Evolutionary conservation across 2,113 vertebrate genomes (phyloP).

Genomic region (Xenopus laevis): DNA sequence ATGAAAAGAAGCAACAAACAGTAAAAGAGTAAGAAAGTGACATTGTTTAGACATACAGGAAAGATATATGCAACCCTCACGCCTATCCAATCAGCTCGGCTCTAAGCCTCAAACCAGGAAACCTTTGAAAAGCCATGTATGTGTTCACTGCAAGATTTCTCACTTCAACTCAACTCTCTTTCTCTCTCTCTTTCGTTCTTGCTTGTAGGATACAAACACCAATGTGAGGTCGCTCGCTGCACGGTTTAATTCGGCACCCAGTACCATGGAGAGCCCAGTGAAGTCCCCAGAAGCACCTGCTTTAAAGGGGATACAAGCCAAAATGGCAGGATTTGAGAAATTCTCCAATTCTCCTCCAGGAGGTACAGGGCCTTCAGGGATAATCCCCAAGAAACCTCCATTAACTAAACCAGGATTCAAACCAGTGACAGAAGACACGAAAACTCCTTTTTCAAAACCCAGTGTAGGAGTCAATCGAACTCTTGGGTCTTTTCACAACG

Average conservation of each 20-base stretch:
- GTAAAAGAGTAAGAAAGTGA: neutral
- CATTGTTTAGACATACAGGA: constrained; percentile 62
- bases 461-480: constrained; percentile 59
- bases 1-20: no score
- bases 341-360: constrained; percentile 25
- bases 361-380: neutral
- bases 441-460: constrained; percentile 53
- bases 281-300: constrained; percentile 61
- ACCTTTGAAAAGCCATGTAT: constrained; percentile 52
- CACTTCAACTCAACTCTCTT: constrained; percentile 48
- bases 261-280: constrained; percentile 48
- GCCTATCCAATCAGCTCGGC: constrained; percentile 59
- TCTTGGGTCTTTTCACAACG: constrained; percentile 46
- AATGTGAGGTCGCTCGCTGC: constrained; percentile 80
- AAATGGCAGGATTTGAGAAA: constrained; percentile 66
- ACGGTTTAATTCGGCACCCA: constrained; percentile 63
- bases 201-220: constrained; percentile 62
- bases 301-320: constrained; percentile 52
- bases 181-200: constrained; percentile 32
- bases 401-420: constrained; percentile 64
- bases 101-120: constrained; percentile 67
- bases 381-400: constrained; percentile 55
- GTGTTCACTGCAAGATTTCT: constrained; percentile 54
- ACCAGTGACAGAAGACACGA: constrained; percentile 58
- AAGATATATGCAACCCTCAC: constrained; percentile 54